Evolutionary conservation across 2,113 vertebrate genomes (phyloP).

Genomic region (Cepphus grylle): DNA sequence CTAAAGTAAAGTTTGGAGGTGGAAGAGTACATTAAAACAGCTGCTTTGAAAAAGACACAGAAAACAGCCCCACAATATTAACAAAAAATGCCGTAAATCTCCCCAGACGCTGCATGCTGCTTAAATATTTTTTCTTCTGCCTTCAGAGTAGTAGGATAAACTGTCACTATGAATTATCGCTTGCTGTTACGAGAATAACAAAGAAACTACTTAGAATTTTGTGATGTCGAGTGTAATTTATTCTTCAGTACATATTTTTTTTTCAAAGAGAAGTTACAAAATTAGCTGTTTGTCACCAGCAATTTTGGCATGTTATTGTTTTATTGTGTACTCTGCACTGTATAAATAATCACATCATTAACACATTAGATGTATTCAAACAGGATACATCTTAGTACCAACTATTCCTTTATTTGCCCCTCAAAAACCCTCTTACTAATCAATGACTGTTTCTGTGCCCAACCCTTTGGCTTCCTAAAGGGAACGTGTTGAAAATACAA

Average conservation of each 20-base stretch:
- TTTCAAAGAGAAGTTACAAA: background rate
- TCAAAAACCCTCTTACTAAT: background rate
- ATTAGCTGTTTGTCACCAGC: background rate
- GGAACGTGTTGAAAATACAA: constrained; percentile 93
- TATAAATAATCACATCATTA: background rate
- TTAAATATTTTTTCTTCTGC: background rate
- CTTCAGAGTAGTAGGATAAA: background rate
- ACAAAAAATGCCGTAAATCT: background rate
- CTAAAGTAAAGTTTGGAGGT: background rate
- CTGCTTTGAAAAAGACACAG: background rate
- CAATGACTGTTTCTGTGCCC: background rate
- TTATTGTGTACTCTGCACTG: background rate
- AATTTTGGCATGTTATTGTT: background rate
- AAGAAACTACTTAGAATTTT: background rate
- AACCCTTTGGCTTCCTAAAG: constrained; percentile 68
- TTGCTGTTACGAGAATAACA: background rate
- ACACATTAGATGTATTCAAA: rapidly evolving
- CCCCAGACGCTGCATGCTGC: background rate
- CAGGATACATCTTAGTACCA: rapidly evolving
- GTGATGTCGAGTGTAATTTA: background rate
- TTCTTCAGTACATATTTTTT: background rate
- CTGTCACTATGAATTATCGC: background rate
- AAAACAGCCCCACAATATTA: background rate
- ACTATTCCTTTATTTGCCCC: background rate
- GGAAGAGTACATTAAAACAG: background rate